Evolutionary conservation across 2,113 vertebrate species (phyloP).

Genomic region (Zapus hudsonius): DNA sequence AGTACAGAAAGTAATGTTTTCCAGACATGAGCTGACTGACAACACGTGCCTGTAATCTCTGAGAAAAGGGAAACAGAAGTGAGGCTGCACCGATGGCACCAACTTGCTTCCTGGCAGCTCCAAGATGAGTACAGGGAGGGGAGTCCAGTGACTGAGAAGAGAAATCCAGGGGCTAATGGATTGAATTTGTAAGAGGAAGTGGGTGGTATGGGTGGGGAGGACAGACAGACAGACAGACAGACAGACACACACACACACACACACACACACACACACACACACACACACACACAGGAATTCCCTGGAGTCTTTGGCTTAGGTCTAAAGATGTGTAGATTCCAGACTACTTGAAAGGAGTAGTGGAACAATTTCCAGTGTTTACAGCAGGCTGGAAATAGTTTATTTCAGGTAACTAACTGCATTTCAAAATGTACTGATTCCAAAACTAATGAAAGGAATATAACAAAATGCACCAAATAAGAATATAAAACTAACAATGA

Average conservation of each 20-base stretch:
- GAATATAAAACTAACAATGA: constrained; percentile 22
- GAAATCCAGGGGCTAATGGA: not conserved
- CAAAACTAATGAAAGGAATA: constrained; percentile 14
- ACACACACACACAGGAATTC: not conserved
- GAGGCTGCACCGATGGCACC: not conserved
- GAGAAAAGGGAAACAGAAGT: not conserved
- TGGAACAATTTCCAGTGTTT: not conserved
- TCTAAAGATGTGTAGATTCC: not conserved
- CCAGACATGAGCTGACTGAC: not conserved
- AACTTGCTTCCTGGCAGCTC: not conserved
- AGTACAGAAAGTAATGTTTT: not conserved
- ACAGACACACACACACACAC: too few relatives aligned
- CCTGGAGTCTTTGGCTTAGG: not conserved
- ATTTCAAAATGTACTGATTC: not conserved
- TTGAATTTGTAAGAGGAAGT: not conserved
- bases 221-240: not conserved
- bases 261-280: too few relatives aligned
- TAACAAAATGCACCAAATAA: not conserved
- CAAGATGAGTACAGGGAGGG: not conserved
- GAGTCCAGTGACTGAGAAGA: not conserved
- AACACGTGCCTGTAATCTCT: not conserved
- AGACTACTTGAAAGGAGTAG: not conserved
- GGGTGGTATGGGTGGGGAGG: too few relatives aligned
- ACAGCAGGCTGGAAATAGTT: not conserved
- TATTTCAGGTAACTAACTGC: constrained; percentile 14